Base-by-base conservation (phyloP, 2,113 vertebrate species). In the Motacilla tschutschensis region DNA sequence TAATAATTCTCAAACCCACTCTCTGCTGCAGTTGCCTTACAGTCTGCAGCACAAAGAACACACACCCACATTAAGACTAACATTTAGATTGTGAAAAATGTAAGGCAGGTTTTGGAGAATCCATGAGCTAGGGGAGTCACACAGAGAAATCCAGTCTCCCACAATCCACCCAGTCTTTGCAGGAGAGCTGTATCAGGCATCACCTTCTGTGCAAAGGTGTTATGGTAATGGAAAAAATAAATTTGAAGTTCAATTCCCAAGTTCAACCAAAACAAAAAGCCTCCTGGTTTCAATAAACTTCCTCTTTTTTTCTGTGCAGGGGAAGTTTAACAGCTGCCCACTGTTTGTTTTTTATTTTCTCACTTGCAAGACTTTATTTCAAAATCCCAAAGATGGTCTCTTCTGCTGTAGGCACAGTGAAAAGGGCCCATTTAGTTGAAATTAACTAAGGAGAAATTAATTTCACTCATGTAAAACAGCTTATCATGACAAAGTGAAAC, bases 401-500 rank as follows among this genome's bases (percentile, higher is more conserved):
- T 88, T 92, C 63, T 82, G 74, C 54, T 84, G 66, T 51, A 86
- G 74, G 71, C 67, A 35, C 8, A 85, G 41, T 55, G 59, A 55
- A 91, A 92, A 63, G 14, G 14, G 31, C 12, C 51, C n/a, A 38
- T 76, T 81, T 69, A 63, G 7, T 41, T 66, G 12, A 89, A 94
- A 92, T 84, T 65, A 88, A 76, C 17, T 59, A 73, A 82, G 66
- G 60, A 81, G 21, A 90, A 91, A 94, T 85, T 71, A 62, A 83
- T 14, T 85, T 72, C 14, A 38, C 38, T 43, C 40, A 50, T 43
- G 36, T 76, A 91, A 91, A 91, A 85, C 36, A 69, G 31, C 13
- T 84, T 90, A 91, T 59, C 48, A 20, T 43, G 59, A 38, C 31
- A 38, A 75, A 92, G 74, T 48, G 48, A 84, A 86, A 90, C 40